Evolutionary conservation across 2,888 invertebrate genomes (phyloP), one percentile per base, ranked within the genome.

Genomic region (Timema podura): DNA sequence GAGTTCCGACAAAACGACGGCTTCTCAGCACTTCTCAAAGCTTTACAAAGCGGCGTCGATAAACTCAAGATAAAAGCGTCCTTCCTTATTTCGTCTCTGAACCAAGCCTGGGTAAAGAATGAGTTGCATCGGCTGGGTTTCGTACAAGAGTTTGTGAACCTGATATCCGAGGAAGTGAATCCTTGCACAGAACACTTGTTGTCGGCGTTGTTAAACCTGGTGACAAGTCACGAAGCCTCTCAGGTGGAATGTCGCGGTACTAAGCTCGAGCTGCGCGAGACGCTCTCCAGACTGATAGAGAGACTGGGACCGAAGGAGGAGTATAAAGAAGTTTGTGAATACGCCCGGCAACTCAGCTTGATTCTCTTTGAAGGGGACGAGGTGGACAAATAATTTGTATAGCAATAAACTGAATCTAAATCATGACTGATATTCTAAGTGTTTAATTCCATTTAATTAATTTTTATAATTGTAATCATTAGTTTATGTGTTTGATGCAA

Each of bases 51-150:
- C 16, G 78, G 83, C 0, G 83, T 88, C 61, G 83, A 85, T 65
- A 86, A 88, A 74, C 82, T 91, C 5, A 83, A 87, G 75, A 87
- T 88, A 3, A 94, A 93, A 81, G 86, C 90, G 0, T 87, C 90
- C 10, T 93, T 94, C 81, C 82, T 95, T 68, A 79, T 92, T 64
- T 81, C 85, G 0, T 82, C 61, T 3, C 61, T 61, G 44, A 16
- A 6, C 9, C 61, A 61, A 13, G 30, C 2, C 57, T 59, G 13
- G 9, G 30, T 64, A 13, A 13, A 67, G 75, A 76, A 74, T 70
- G 73, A 76, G 57, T 68, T 76, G n/a, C 70, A 70, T 44, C 73
- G 71, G 47, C 73, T 75, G 73, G 75, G 75, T 15, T 76, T 73
- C 71, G 74, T 76, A 30, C 74, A 75, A 49, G 74, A 75, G 51